Evolutionary conservation across 2,888 invertebrate species (phyloP), one percentile per base, ranked within the genome.

Genomic region (Hydrotaea cyrtoneurina): DNA sequence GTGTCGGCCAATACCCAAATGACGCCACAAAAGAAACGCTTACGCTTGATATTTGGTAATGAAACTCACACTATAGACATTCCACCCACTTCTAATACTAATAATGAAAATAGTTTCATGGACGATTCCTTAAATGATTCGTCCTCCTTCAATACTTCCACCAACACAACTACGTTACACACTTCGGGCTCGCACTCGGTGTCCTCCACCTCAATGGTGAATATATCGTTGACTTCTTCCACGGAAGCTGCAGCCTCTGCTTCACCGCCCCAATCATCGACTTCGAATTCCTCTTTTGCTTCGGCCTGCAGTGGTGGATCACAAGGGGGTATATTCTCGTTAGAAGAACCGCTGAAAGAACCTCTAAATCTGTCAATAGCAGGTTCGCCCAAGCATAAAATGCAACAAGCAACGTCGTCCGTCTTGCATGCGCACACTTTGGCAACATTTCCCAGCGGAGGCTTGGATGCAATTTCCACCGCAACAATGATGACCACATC

Each of bases 21-120:
- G 46, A 94, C 95, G 89, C 96, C 95, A 86, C 95, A 96, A 73
- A 96, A 96, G 94, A 98, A 97, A 93, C 95, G 97, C 90, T 93
- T 98, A 91, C 95, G 96, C 90, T 94, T 98, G 90, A 97, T 97
- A 89, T 96, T 97, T 90, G 97, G 97, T 88, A 97, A 97, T 92
- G 97, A 97, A 92, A 96, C 96, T 90, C 96, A 95, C 91, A 97
- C 96, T 91, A 97, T 97, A 91, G 96, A 97, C 93, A 95, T 97
- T 93, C 97, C 97, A 92, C 94, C 96, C 53, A 87, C 87, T 55
- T 73, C 86, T 57, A 62, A 82, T 69, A 81, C 74, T 13, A 46
- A 19, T 39, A 81, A 78, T 66, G 69, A 69, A 76, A 66, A 64
- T 80, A 85, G 81, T 83, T 81, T 87, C 73, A 81, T 87, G 66